Base-by-base conservation (phyloP, 2,888 invertebrate species). In the Drosophila pseudotalamancana region DNA sequence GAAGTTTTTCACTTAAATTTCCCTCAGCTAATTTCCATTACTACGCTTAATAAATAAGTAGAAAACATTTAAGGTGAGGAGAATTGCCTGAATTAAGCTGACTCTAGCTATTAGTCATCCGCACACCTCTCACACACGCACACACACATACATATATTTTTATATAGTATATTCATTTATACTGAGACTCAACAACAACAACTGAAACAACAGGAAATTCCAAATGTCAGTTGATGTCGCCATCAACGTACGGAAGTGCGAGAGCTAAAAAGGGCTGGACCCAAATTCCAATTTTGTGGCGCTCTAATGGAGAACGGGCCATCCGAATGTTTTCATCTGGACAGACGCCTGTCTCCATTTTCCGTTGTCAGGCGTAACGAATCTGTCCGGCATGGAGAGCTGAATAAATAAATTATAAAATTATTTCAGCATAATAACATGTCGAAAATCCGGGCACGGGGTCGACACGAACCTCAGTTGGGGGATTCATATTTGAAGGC, bases 351-450 rank as follows among this genome's bases (percentile, higher is more conserved):
- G 50, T 67, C 56, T 70, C 49, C 46, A 29, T 21, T 34, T 35
- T 43, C 19, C 51, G 39, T 42, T 80, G 79, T 73, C 79, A 80
- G 68, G 70, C 83, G 72, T 79, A 85, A 71, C 81, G 68, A 81
- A 81, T 70, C 48, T 29, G 56, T 31, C 43, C 14, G 42, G 40
- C 39, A 19, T 18, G 53, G 46, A 56, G 48, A 40, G 63, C 59
- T 84, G 84, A 89, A 85, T 88, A 90, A 90, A 90, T 90, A 90
- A 88, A 90, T 90, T 90, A 89, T 90, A 90, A 90, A 90, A 90
- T 90, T 89, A 90, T 89, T 90, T 90, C 87, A 78, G 88, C 88
- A 89, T 90, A 90, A 89, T 90, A 89, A 89, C 88, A 89, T 90
- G 90, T 90, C 90, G 87, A 81, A 81, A 68, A 72, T 51, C 60